Evolutionary conservation across 2,888 invertebrate species (phyloP), one percentile per base, ranked within the genome.

Genomic region (Idaea biselata): DNA sequence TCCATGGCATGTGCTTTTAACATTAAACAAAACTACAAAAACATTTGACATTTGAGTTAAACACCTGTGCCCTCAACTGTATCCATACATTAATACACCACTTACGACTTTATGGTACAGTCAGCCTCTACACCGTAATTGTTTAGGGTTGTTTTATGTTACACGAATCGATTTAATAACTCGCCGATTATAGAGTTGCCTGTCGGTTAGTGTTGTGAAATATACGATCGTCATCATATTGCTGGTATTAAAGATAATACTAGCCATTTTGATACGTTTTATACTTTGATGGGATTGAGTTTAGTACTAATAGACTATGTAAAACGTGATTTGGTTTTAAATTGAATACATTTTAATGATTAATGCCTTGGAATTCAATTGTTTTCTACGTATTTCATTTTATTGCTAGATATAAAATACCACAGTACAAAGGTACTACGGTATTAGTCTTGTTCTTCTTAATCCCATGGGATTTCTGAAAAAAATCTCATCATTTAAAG

Each of bases 131-230:
- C 78, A 59, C 60, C 73, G 86, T 89, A 89, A 89, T 89, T 90
- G 89, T 90, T 90, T 88, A 84, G 87, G 88, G 87, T 77, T 85
- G 87, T 77, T 84, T 83, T 80, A 84, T 79, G 81, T 79, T 81
- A 66, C 61, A 64, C 64, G 66, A 59, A 63, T 69, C 67, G 64
- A 63, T 68, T 78, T 79, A 78, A 81, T 83, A 84, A 85, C 84
- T 82, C 75, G 66, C 62, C 67, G 72, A 69, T 76, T 75, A 75
- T 75, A 69, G 72, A 67, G 68, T 62, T 61, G 58, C 68, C 63
- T 56, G 17, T 56, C 17, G 56, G 18, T 17, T 55, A 55, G 55
- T 56, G 56, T 56, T 55, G 18, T 44, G 44, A 44, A 44, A 44
- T 44, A 44, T 44, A 44, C 14, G 55, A 44, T 44, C 44, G 14